A percentile compares a stretch with the other conserved stretches of the same genome.
Conservation (phyloP, 2,888 invertebrate species). For the Cephus pulcher region DNA sequence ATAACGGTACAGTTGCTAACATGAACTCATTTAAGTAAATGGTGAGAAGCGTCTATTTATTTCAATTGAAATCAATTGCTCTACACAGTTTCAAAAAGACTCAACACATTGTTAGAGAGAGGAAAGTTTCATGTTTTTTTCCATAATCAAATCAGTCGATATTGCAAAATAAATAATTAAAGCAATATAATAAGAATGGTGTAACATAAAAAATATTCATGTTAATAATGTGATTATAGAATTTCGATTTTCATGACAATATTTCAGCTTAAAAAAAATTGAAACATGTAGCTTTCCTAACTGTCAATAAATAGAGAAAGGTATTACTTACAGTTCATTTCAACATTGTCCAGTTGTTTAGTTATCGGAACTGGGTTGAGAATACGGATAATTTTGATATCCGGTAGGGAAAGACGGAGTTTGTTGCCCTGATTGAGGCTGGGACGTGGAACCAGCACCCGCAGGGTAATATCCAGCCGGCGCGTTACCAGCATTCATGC, state of each 20-base stretch:
- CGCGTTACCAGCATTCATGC: conserved; percentile 51
- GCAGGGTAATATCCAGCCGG: conserved; percentile 59
- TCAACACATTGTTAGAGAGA: neutral
- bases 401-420: conserved; percentile 60
- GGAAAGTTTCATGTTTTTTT: neutral
- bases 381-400: conserved; percentile 63
- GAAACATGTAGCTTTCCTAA: neutral
- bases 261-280: neutral
- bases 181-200: neutral
- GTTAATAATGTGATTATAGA: neutral
- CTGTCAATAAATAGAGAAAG: conserved; percentile 8
- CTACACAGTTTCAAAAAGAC: neutral
- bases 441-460: conserved; percentile 51
- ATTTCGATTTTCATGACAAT: neutral
- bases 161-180: neutral
- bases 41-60: neutral
- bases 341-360: conserved; percentile 43
- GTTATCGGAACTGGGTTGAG: conserved; percentile 61
- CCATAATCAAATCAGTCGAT: neutral
- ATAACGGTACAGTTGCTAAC: neutral
- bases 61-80: neutral
- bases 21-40: neutral
- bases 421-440: conserved; percentile 59
- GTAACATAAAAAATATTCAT: neutral
- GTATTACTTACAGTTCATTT: conserved; percentile 53